Conservation (phyloP, 2,797 vertebrate genomes). For the Loris lydekkerianus region DNA sequence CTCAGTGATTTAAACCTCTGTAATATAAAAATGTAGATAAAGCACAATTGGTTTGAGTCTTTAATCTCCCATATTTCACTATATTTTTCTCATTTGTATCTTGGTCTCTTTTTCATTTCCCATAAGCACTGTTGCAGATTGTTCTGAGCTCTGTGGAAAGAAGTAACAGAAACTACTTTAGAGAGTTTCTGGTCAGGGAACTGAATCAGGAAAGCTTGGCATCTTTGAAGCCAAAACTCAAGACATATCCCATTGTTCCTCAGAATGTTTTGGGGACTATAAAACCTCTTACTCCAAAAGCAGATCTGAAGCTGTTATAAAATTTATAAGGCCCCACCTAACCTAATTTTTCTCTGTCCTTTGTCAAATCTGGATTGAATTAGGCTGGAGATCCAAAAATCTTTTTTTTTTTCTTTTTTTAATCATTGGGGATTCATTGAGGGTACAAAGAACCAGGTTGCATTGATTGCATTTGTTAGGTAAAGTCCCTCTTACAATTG, state of each 20-base stretch:
- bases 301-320: not conserved
- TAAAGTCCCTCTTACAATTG: not conserved
- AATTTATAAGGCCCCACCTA: slow-evolving; percentile 41
- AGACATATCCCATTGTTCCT: slow-evolving; percentile 8
- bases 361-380: slow-evolving; percentile 69
- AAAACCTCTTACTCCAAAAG: slow-evolving; percentile 35
- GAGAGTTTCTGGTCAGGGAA: slow-evolving; percentile 33
- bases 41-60: not conserved
- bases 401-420: not conserved
- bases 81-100: slow-evolving; percentile 43
- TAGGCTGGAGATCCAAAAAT: slow-evolving; percentile 23
- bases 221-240: slow-evolving; percentile 34
- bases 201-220: slow-evolving; percentile 51
- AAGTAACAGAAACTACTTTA: slow-evolving; percentile 56
- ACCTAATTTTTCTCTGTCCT: slow-evolving; percentile 46
- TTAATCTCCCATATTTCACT: not conserved
- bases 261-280: not conserved
- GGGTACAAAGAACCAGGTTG: too few species aligned
- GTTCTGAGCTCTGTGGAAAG: slow-evolving; percentile 5
- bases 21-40: slow-evolving; percentile 52
- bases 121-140: not conserved
- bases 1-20: slow-evolving; percentile 33
- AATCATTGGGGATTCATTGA: too few species aligned
- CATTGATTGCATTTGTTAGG: too few species aligned
- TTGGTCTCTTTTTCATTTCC: slow-evolving; percentile 40